These are phyloP conservation scores for Peromyscus leucopus DNA, from an alignment of 2,113 vertebrate species.

Conservation along the genomic window DNA sequence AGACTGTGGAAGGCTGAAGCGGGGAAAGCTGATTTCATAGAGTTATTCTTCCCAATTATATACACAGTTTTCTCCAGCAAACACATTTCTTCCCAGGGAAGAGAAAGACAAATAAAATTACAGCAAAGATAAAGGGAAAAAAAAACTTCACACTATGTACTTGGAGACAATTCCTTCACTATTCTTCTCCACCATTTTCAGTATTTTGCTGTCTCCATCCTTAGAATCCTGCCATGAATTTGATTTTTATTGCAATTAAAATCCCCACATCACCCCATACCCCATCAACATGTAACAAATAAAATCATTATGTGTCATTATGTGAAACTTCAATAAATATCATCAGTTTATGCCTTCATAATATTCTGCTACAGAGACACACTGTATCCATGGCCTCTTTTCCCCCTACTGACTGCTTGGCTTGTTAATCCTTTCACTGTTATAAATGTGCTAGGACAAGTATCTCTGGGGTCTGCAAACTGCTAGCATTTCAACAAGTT, in stretches of 20 bases:
- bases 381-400: neutral
- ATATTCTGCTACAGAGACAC: neutral
- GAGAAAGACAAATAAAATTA: neutral
- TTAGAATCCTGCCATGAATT: neutral
- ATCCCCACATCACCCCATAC: neutral
- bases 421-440: neutral
- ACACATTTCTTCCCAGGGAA: neutral
- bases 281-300: neutral
- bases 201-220: neutral
- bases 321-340: neutral
- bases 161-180: neutral
- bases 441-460: neutral
- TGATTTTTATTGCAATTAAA: slow-evolving; percentile 22
- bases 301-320: neutral
- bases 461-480: neutral
- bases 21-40: neutral
- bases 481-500: neutral
- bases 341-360: neutral
- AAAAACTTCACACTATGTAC: neutral
- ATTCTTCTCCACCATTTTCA: neutral
- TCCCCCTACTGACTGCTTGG: neutral
- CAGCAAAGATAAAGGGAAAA: neutral
- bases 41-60: neutral
- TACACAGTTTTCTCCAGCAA: neutral
- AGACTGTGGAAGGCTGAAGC: neutral